Conservation (phyloP, 1,140 invertebrate species). For the Amphibalanus amphitrite region DNA sequence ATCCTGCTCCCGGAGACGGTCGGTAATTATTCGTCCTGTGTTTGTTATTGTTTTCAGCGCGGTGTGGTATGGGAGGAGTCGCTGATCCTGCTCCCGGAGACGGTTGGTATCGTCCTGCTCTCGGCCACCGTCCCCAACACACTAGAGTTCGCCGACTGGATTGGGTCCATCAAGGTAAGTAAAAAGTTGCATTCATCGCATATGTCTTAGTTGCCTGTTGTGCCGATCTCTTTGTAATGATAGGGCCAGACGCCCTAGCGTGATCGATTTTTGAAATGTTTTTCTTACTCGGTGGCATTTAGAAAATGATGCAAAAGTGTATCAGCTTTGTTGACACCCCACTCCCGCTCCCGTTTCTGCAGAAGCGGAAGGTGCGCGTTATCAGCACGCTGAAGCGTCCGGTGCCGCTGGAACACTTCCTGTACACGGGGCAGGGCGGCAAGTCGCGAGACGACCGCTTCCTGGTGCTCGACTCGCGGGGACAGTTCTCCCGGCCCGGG, state of each 20-base stretch:
- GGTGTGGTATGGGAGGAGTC: too few species aligned
- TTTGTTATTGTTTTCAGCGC: too few species aligned
- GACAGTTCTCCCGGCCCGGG: conserved; percentile 33
- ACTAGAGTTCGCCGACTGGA: conserved; percentile 91
- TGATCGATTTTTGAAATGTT: neutral
- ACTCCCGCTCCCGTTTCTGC: neutral
- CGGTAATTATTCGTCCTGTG: conserved; percentile 93
- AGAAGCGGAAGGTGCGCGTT: conserved; percentile 83
- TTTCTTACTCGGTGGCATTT: neutral
- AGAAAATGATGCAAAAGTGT: neutral
- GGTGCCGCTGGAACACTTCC: conserved; percentile 58
- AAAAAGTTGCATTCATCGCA: neutral
- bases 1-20: too few species aligned
- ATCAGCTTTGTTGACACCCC: neutral
- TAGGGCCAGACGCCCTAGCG: neutral
- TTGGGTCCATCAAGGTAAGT: conserved; percentile 41
- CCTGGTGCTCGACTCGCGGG: conserved; percentile 59
- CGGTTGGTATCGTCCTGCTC: conserved; percentile 90
- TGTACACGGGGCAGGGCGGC: conserved; percentile 36
- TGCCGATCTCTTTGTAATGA: neutral
- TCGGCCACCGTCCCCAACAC: conserved; percentile 97
- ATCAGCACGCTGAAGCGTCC: conserved; percentile 86
- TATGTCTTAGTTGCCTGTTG: neutral
- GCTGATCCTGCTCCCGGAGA: too few species aligned
- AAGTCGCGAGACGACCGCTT: conserved; percentile 67